Evolutionary conservation across 2,797 vertebrate genomes (phyloP), one percentile per base, ranked within the genome.

Genomic region (Melanotaenia maccullochi): DNA sequence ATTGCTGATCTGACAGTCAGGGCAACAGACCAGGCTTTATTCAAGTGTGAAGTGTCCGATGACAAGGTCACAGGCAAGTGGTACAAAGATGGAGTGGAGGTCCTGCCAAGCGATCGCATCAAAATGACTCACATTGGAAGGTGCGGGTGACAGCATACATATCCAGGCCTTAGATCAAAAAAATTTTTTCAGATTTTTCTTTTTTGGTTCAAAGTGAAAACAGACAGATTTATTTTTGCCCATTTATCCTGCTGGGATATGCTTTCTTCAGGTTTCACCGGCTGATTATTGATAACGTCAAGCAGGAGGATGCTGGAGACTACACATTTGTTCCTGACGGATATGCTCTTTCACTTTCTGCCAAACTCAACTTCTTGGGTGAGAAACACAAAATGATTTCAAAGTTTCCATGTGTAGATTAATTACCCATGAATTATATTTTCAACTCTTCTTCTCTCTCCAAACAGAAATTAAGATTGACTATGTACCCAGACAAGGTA

Each of bases 281-380:
- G 51, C 87, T 98, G 83, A 12, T 89, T 58, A 97, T 98, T 1
- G 89, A 97, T 56, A 74, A 96, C 0, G 96, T 98, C 75, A 95
- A 90, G 61, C 95, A 95, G 0, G 93, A 94, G 62, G 97, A 98
- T 57, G 96, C 97, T 25, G 97, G 95, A 35, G 97, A 97, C 82
- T 98, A 98, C 85, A 96, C 94, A 0, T 98, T 98, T 60, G 35
- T 98, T 65, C 97, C 97, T 0, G 95, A 98, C 0, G 97, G 97
- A 74, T 96, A 95, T 0, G 97, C 97, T n/a, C 86, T 97, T 73
- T 96, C 95, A 0, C 91, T 97, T 40, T 97, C 96, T 0, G 97
- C 97, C 83, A 97, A 97, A 86, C 96, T 98, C 81, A 97, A 97
- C 94, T 97, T 98, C 90, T 83, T 98, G 85, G 97, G 97, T 97